Conservation (phyloP, 2,888 invertebrate species). For the Hypomecis punctinalis region DNA sequence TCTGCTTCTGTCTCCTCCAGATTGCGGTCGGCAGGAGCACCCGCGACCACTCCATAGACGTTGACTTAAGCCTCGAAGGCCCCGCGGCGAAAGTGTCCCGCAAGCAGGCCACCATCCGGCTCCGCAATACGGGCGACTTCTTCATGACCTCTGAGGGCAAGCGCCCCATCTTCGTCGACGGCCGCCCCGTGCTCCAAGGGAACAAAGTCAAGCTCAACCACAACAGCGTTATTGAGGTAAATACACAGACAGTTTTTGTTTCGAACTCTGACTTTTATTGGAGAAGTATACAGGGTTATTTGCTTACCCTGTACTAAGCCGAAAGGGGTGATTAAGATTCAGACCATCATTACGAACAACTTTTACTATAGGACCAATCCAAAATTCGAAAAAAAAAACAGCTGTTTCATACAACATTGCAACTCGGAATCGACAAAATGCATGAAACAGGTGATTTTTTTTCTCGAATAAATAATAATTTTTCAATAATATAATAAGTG, state of each 20-base stretch:
- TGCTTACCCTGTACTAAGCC: no score
- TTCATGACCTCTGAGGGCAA: conserved; percentile 98
- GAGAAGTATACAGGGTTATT: background rate
- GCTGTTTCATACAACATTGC: no score
- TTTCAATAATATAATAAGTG: no score
- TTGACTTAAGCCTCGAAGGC: conserved; percentile 96
- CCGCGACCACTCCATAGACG: conserved; percentile 95
- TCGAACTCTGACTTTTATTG: no score
- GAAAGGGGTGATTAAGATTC: no score
- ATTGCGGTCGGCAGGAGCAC: conserved; percentile 97
- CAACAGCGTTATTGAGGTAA: conserved; percentile 96
- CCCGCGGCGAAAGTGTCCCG: conserved; percentile 97
- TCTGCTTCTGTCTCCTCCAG: conserved; percentile 64
- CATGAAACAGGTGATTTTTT: no score
- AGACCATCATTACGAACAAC: no score
- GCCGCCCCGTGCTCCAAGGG: conserved; percentile 94
- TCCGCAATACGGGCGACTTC: conserved; percentile 97
- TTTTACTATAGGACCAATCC: no score
- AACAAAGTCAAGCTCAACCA: conserved; percentile 96
- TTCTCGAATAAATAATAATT: no score
- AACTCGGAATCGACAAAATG: no score
- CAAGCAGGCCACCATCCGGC: conserved; percentile 95
- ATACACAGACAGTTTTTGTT: conserved; percentile 11
- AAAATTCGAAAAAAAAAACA: no score
- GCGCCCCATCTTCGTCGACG: conserved; percentile 97